These are phyloP conservation scores for Chloropsis cyanopogon DNA, from an alignment of 2,113 vertebrate species.

Conservation along the genomic window DNA sequence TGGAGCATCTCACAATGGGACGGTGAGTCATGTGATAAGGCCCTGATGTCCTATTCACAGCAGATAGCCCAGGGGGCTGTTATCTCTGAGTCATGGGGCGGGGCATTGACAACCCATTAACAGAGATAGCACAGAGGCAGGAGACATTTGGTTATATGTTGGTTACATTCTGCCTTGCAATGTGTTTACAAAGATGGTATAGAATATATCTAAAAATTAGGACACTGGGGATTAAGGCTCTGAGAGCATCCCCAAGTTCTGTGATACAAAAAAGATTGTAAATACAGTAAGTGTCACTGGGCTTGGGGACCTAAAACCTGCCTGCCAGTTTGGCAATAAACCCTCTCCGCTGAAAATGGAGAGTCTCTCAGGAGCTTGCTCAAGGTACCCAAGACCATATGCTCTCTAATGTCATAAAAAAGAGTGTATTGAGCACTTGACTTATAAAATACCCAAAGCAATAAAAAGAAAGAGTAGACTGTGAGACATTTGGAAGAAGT, in stretches of 20 bases:
- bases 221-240: not conserved
- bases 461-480: not conserved
- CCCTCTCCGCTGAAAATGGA: not conserved
- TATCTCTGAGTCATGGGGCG: too few relatives aligned
- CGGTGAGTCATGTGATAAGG: too few relatives aligned
- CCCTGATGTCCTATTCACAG: too few relatives aligned
- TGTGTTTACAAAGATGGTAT: too few relatives aligned
- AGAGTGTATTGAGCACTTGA: not conserved
- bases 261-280: not conserved
- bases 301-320: not conserved
- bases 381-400: not conserved
- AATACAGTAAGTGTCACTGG: not conserved
- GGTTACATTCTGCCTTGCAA: too few relatives aligned
- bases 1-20: too few relatives aligned
- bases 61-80: too few relatives aligned
- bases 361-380: not conserved
- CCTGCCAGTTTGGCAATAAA: not conserved
- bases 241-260: not conserved
- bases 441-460: not conserved
- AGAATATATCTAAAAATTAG: too few relatives aligned
- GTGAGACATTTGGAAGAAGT: not conserved
- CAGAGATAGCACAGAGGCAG: too few relatives aligned
- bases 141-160: too few relatives aligned
- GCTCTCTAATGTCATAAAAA: not conserved
- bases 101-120: too few relatives aligned